phyloP scores from a whole-genome alignment of 1,140 invertebrate species.

The Hyposmocoma kahamanoa region DNA sequence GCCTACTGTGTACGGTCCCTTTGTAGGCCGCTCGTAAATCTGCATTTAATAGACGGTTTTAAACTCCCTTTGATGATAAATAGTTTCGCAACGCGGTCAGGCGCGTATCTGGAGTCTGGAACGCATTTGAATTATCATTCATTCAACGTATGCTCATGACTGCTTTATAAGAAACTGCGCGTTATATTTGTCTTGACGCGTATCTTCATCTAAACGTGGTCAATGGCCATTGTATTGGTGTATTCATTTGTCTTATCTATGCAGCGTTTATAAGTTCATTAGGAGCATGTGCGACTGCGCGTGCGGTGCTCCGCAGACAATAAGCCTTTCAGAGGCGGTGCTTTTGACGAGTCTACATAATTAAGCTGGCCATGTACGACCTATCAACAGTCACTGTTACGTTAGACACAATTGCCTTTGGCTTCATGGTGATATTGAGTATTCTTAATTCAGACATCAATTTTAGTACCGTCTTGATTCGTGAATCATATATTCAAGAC shows the following conservation, averaged over 20 bases:
- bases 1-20: not conserved
- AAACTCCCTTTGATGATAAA: not conserved
- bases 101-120: not conserved
- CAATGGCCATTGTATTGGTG: constrained; percentile 13
- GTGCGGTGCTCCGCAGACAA: constrained; percentile 39
- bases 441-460: too few relatives aligned
- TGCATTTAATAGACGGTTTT: not conserved
- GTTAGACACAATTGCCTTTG: too few relatives aligned
- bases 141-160: not conserved
- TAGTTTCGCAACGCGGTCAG: not conserved
- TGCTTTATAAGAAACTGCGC: constrained; percentile 1
- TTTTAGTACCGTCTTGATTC: too few relatives aligned
- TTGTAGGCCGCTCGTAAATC: not conserved
- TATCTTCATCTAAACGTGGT: not conserved
- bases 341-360: constrained; percentile 35
- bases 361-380: constrained; percentile 4
- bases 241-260: constrained; percentile 36
- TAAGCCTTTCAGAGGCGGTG: constrained; percentile 42
- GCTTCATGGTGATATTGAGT: too few relatives aligned
- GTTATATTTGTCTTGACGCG: not conserved
- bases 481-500: too few relatives aligned
- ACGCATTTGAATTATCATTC: not conserved
- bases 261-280: constrained; percentile 51
- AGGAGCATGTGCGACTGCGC: constrained; percentile 34
- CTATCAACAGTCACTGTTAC: not conserved